phyloP scores from a whole-genome alignment of 2,888 invertebrate genomes.

The Deroplatys truncata region DNA sequence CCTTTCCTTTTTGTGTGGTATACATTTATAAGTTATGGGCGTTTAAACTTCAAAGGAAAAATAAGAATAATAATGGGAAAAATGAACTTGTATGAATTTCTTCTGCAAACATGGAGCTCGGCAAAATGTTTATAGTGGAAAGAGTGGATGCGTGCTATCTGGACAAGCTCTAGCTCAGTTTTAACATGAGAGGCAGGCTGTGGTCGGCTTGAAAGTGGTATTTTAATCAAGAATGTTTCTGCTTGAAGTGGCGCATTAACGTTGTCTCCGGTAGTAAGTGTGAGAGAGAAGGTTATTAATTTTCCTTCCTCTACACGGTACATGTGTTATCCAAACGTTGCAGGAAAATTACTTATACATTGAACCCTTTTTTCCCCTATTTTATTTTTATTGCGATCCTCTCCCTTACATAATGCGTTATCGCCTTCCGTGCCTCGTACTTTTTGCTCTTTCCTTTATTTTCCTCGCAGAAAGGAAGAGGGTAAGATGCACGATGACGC shows the following conservation, averaged over 20 bases:
- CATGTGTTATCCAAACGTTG: neutral
- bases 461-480: neutral
- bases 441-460: neutral
- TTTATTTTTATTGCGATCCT: neutral
- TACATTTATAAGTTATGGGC: too few species aligned
- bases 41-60: too few species aligned
- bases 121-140: neutral
- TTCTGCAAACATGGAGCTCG: neutral
- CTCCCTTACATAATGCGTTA: neutral
- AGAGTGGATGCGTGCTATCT: neutral
- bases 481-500: constrained; percentile 2
- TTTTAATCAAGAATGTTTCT: neutral
- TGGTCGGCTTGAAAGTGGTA: neutral
- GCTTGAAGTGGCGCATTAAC: neutral
- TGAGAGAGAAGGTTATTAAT: neutral
- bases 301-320: neutral
- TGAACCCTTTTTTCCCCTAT: neutral
- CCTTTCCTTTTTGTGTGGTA: too few species aligned
- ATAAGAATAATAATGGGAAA: too few species aligned
- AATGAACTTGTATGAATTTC: neutral
- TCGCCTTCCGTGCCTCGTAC: neutral
- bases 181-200: neutral
- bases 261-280: neutral
- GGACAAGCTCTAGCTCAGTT: neutral
- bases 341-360: neutral